Percentiles rank a stretch among this genome's conserved stretches.
Evolutionary conservation across 2,113 vertebrate genomes (phyloP).

Genomic region (Peucedramus taeniatus): DNA sequence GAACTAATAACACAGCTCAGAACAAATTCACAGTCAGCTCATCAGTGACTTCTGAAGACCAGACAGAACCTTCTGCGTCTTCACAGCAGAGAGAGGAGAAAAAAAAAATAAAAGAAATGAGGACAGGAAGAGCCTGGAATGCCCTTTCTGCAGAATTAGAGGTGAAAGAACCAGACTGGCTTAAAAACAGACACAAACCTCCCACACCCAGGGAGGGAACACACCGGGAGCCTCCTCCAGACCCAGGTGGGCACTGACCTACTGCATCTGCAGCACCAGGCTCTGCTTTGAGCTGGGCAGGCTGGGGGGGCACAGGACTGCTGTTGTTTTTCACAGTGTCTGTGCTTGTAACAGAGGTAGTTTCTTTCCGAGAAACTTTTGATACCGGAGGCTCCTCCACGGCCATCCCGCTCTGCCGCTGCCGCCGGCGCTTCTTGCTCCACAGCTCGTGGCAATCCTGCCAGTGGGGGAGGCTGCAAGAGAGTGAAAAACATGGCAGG

Average conservation of each 20-base stretch:
- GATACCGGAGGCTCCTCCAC: constrained; percentile 85
- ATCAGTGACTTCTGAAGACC: not conserved
- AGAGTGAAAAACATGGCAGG: not conserved
- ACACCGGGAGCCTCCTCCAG: not conserved
- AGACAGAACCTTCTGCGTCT: not conserved
- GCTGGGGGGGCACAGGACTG: constrained; percentile 79
- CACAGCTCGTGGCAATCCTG: constrained; percentile 98
- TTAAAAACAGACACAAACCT: not conserved
- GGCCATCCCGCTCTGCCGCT: constrained; percentile 85
- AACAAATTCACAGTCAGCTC: not conserved
- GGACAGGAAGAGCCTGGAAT: not conserved
- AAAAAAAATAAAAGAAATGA: not conserved
- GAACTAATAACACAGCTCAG: not conserved
- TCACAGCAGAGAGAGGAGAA: not conserved
- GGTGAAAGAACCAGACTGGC: not conserved
- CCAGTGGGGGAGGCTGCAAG: constrained; percentile 89
- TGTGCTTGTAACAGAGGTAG: constrained; percentile 76
- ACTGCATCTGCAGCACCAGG: constrained; percentile 71
- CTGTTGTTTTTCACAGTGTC: constrained; percentile 83
- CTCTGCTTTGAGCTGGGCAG: constrained; percentile 74
- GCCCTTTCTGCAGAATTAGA: not conserved
- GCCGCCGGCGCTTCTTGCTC: constrained; percentile 94
- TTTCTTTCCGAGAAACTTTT: constrained; percentile 90
- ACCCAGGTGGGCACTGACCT: constrained; percentile 65
- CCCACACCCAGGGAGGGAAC: not conserved